Conservation (phyloP, 2,888 invertebrate genomes). For the Myathropa florea region DNA sequence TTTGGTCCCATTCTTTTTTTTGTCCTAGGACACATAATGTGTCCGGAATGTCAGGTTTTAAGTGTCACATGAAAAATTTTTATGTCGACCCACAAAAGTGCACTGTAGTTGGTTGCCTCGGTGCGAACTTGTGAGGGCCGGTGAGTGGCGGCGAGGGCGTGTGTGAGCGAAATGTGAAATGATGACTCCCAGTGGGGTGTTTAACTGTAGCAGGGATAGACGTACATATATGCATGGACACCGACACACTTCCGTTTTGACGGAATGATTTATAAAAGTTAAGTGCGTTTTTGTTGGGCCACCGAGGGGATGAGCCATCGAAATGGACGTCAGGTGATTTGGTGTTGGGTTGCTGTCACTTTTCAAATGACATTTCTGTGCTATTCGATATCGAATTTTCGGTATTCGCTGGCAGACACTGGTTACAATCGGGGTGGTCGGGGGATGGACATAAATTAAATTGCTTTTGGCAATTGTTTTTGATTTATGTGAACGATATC, state of each 20-base stretch:
- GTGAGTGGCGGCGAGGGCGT: background rate
- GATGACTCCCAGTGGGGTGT: constrained; percentile 62
- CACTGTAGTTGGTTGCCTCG: constrained; percentile 43
- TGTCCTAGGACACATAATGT: constrained; percentile 33
- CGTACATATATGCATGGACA: constrained; percentile 1
- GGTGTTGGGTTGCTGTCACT: background rate
- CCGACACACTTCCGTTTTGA: constrained; percentile 45
- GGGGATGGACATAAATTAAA: background rate
- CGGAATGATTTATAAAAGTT: constrained; percentile 57
- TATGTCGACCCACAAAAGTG: constrained; percentile 65
- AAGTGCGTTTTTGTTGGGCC: constrained; percentile 27
- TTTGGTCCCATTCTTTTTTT: background rate
- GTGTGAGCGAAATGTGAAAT: constrained; percentile 52
- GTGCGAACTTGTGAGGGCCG: background rate
- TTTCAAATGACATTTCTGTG: constrained; percentile 17
- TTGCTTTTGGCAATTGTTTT: constrained; percentile 25
- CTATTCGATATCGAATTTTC: constrained; percentile 3
- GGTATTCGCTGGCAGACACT: constrained; percentile 1
- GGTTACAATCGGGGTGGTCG: background rate
- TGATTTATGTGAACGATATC: constrained; percentile 5
- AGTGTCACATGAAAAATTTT: constrained; percentile 64
- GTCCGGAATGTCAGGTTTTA: constrained; percentile 60
- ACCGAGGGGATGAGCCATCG: background rate
- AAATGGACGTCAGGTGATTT: constrained; percentile 12
- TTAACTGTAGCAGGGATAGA: constrained; percentile 37